Base-by-base conservation (phyloP, 2,797 vertebrate species). In the Lagodon rhomboides region DNA sequence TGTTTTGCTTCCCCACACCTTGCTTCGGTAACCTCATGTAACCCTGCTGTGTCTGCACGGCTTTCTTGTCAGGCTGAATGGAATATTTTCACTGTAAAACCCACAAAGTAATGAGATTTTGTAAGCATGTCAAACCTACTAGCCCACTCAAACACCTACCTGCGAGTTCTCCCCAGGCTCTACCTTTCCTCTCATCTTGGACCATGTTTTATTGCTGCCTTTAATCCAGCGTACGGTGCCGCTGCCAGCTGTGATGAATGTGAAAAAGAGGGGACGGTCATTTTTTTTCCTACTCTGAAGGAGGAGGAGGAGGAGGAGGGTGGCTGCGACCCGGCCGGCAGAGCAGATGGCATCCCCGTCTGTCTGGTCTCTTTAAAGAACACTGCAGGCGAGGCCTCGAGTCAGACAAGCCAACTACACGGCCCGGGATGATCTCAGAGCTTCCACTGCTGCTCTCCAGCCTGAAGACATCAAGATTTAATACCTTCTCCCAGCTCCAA, bases 331-430 rank as follows among this genome's bases (percentile, higher is more conserved):
- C 38, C 27, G 82, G 85, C 85, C 82, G 65, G 73, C 53, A 22
- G 61, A 89, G 77, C 87, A 92, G 85, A 92, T 91, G 84, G 90
- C 85, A 30, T 85, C 84, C 76, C 90, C 84, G 71, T 88, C 86
- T 89, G 91, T 83, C 87, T 86, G 83, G 43, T 85, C 74, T 82
- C 87, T 91, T 91, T 83, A 83, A 90, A 89, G 77, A 87, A 71
- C 82, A 49, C 89, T 17, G 80, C 86, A 79, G 88, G 90, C 84
- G 12, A 80, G 73, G 82, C 84, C 80, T 65, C 80, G 68, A 91
- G 82, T 82, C 77, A 85, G 80, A 93, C 88, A 86, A 80, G 76
- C 78, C 75, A 25, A 46, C 53, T 17, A 59, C 69, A 72, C 3
- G 44, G 68, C 63, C 75, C 3, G 9, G 15, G 53, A 80, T 79